Percentiles rank a stretch among this genome's conserved stretches.
These are phyloP conservation scores for Sinosuthora webbiana DNA, from an alignment of 2,113 vertebrate species.

Conservation along the genomic window DNA sequence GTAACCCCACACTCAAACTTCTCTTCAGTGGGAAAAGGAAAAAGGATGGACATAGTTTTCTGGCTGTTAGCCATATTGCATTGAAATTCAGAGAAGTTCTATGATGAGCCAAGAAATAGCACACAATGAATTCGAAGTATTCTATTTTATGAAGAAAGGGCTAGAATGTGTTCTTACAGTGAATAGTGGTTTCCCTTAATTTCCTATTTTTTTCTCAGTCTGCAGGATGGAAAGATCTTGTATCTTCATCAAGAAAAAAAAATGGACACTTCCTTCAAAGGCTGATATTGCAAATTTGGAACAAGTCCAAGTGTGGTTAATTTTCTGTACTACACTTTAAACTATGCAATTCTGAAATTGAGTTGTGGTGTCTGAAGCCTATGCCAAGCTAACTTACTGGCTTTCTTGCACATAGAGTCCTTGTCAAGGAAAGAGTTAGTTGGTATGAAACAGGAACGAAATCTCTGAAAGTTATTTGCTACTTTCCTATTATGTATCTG, in stretches of 20 bases:
- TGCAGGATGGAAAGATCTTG: neutral
- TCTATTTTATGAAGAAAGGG: neutral
- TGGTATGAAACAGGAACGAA: neutral
- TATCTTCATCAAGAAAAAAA: neutral
- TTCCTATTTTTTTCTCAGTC: neutral
- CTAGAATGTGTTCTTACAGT: neutral
- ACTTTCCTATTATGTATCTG: neutral
- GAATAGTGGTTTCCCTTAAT: neutral
- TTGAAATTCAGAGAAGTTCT: neutral
- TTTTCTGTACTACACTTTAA: neutral
- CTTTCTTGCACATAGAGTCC: neutral
- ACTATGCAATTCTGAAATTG: neutral
- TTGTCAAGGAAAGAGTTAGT: neutral
- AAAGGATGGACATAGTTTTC: neutral
- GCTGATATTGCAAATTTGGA: neutral
- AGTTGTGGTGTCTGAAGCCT: neutral
- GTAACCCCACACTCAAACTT: neutral
- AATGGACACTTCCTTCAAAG: neutral
- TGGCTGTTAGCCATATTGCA: neutral
- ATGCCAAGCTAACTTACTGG: neutral
- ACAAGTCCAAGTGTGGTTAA: neutral
- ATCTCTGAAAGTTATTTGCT: neutral
- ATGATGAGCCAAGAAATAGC: neutral
- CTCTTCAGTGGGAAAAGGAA: neutral
- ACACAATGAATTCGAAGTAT: neutral